These are phyloP conservation scores for Teleogryllus oceanicus DNA, from an alignment of 2,888 invertebrate genomes.

Conservation along the genomic window DNA sequence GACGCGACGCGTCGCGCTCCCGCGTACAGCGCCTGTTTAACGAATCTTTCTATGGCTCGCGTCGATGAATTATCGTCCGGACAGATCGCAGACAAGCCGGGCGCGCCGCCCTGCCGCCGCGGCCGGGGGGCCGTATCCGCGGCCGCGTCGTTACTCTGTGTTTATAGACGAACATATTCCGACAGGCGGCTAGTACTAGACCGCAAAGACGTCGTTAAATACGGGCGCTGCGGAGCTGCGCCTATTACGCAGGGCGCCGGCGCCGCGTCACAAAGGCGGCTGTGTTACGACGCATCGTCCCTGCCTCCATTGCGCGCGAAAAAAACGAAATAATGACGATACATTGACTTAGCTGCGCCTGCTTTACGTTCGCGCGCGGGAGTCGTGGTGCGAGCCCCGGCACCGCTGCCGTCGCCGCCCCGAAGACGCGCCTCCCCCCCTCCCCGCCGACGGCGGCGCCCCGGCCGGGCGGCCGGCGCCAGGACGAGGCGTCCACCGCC, in stretches of 20 bases:
- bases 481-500: no score
- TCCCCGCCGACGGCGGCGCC: no score
- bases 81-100: background rate
- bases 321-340: background rate
- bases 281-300: background rate
- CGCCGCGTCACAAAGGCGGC: background rate
- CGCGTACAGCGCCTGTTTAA: no score
- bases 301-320: background rate
- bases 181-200: background rate
- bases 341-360: background rate
- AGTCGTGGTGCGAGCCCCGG: no score
- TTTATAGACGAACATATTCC: conserved; percentile 6
- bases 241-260: background rate
- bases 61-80: no score
- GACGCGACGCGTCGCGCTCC: no score
- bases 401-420: no score
- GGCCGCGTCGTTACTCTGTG: background rate
- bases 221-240: background rate
- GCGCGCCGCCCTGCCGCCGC: background rate
- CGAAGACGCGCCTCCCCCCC: no score
- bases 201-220: background rate
- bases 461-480: no score
- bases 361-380: background rate
- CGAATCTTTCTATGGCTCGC: no score
- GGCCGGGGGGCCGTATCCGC: background rate